Conservation (phyloP, 2,113 vertebrate species). For the Donacobius atricapilla region DNA sequence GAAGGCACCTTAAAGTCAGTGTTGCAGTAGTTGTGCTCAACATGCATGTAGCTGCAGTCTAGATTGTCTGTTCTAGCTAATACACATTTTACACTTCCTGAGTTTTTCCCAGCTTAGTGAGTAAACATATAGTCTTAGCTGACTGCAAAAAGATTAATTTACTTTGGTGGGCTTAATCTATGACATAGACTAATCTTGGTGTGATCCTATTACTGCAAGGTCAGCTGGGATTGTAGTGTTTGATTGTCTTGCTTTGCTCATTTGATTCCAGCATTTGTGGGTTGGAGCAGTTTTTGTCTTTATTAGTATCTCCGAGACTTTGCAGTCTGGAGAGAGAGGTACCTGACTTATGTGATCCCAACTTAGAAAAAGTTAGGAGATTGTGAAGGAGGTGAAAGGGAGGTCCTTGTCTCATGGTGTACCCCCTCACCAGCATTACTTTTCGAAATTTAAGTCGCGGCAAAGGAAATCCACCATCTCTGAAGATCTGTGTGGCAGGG, state of each 20-base stretch:
- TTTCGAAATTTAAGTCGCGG: not conserved
- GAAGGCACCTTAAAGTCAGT: not conserved
- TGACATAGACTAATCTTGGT: conserved; percentile 57
- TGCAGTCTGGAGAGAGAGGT: not conserved
- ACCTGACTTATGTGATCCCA: not conserved
- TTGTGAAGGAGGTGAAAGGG: not conserved
- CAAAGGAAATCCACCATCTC: not conserved
- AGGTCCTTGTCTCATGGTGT: accelerated
- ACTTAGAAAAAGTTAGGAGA: not conserved
- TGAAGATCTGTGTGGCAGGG: not conserved
- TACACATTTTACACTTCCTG: not conserved
- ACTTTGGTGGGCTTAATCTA: conserved; percentile 17
- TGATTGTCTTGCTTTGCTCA: not conserved
- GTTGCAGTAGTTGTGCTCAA: not conserved
- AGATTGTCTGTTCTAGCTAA: not conserved
- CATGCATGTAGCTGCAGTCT: not conserved
- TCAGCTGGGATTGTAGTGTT: conserved; percentile 35
- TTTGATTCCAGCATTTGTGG: not conserved
- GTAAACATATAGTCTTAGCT: not conserved
- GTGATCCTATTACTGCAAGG: conserved; percentile 69
- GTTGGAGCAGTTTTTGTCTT: not conserved
- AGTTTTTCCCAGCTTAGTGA: not conserved
- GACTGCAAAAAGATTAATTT: conserved; percentile 42
- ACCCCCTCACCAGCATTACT: not conserved
- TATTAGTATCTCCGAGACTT: not conserved